Conservation (phyloP, 2,888 invertebrate species). For the Caenorhabditis afra region DNA sequence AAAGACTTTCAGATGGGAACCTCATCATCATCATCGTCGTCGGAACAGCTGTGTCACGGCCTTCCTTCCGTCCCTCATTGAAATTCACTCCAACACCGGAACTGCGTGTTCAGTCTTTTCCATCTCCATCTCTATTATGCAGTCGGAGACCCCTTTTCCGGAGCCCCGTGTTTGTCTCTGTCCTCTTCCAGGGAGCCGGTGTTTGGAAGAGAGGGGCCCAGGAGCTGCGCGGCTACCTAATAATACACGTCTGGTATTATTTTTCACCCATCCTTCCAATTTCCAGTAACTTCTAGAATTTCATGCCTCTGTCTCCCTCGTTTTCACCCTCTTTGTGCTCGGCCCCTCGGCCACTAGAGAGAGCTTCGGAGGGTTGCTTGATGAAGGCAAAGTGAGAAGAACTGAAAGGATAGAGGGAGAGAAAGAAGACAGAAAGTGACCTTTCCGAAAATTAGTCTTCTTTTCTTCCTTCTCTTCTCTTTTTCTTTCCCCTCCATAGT, state of each 20-base stretch:
- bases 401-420: too few relatives aligned
- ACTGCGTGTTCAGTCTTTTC: constrained; percentile 17
- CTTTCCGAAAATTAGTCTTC: constrained; percentile 15
- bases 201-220: constrained; percentile 10
- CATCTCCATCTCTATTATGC: constrained; percentile 35
- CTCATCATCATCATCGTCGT: constrained; percentile 19
- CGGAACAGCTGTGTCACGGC: constrained; percentile 32
- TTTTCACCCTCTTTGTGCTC: background rate
- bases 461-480: background rate
- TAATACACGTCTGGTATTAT: constrained; percentile 46
- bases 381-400: constrained; percentile 5
- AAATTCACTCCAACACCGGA: constrained; percentile 50
- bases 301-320: constrained; percentile 24
- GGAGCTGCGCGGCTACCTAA: constrained; percentile 38
- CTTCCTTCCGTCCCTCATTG: constrained; percentile 45
- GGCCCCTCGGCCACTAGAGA: background rate
- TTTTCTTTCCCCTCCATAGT: background rate
- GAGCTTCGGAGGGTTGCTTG: too few relatives aligned
- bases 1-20: constrained; percentile 13
- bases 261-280: constrained; percentile 51
- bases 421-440: constrained; percentile 19
- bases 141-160: constrained; percentile 23
- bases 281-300: constrained; percentile 58
- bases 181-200: constrained; percentile 4
- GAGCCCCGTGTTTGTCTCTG: constrained; percentile 26